Conservation (phyloP, 2,113 vertebrate genomes). For the Rhinolophus sinicus region DNA sequence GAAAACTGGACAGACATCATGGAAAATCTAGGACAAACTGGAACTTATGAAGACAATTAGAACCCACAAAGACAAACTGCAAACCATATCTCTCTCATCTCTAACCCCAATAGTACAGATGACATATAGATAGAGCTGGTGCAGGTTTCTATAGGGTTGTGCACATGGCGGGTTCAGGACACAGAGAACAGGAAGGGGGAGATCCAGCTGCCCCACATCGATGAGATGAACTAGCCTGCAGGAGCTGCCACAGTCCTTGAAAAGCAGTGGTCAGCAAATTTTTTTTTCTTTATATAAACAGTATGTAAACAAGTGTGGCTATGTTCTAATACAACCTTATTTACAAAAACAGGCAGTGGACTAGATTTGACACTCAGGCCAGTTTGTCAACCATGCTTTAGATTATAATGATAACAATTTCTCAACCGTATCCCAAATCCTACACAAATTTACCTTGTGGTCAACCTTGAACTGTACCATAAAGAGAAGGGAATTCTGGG, state of each 20-base stretch:
- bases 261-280: too few relatives aligned
- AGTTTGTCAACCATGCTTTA: not conserved
- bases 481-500: constrained; percentile 11
- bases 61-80: not conserved
- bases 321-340: not conserved
- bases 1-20: not conserved
- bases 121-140: not conserved
- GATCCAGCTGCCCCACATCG: not conserved
- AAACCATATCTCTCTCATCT: not conserved
- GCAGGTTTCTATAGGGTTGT: not conserved
- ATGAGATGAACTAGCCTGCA: not conserved
- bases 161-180: not conserved
- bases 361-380: not conserved
- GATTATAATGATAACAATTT: not conserved
- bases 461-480: not conserved
- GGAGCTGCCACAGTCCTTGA: not conserved
- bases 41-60: not conserved
- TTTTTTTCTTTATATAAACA: not conserved
- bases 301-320: not conserved
- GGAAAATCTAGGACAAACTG: not conserved
- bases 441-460: not conserved
- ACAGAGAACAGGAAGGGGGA: not conserved
- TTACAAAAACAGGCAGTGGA: not conserved
- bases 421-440: not conserved
- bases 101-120: not conserved